Evolutionary conservation across 1,140 invertebrate genomes (phyloP), one percentile per base, ranked within the genome.

Genomic region (Bombus breviceps): DNA sequence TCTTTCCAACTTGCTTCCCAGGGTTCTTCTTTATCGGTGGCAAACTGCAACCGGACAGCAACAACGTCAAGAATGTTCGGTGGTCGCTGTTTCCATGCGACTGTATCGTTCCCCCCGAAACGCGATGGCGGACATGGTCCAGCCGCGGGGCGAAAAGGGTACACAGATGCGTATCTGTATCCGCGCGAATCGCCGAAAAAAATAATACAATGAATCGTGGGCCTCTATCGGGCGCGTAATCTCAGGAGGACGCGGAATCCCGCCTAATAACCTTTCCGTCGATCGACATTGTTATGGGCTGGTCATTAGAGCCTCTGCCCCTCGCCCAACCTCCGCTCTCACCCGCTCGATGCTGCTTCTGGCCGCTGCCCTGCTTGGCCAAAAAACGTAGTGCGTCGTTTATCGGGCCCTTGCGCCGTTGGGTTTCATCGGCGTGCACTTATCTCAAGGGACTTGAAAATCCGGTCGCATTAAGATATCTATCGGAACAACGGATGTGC

Each of bases 391-490:
- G 39, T 62, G 66, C 77, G 76, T 79, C 90, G 79, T 89, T 91
- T 91, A 91, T 85, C 87, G 81, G 90, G n/a, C 86, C 82, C 77
- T 76, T 86, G 73, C 83, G 62, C 82, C n/a, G 87, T 78, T 86
- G 91, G 76, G 77, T 85, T 87, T 91, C 91, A 92, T 92, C 88
- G 90, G 89, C 86, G 90, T 89, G 86, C 78, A 89, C 89, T 89
- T 91, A 90, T 92, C 88, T 92, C 79, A 89, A 90, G 91, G 89
- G 93, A 94, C 93, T 94, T 93, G 94, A 95, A 95, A 95, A 95
- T 95, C 94, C 94, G 94, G 94, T 94, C 94, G 94, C 94, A 95
- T 95, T 95, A 94, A 95, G 94, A 95, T 95, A 95, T 94, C 93
- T 94, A 95, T 95, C 94, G 92, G 93, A 95, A 94, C 94, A 95